Evolutionary conservation across 2,113 vertebrate genomes (phyloP).

Genomic region (Formicarius rufipectus): DNA sequence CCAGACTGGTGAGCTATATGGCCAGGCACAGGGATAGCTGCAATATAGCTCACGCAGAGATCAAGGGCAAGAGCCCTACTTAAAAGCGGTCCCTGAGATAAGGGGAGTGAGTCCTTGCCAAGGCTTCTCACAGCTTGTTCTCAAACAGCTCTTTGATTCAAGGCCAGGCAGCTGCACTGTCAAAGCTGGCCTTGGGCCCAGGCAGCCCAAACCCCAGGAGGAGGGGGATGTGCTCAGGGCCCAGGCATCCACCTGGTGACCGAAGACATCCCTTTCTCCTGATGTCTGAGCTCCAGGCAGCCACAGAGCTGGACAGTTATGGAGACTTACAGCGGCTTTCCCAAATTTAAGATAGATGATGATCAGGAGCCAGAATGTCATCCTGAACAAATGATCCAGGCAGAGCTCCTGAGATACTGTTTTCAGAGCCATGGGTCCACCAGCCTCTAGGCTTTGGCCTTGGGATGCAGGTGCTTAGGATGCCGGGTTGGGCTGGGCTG

Average conservation of each 20-base stretch:
- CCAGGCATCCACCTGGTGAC: not conserved
- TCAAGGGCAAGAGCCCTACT: not conserved
- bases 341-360: not conserved
- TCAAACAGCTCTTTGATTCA: slow-evolving; percentile 52
- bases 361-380: not conserved
- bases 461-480: not conserved
- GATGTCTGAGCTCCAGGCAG: not conserved
- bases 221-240: not conserved
- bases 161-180: slow-evolving; percentile 49
- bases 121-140: slow-evolving; percentile 30
- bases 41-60: not conserved
- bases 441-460: not conserved
- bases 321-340: not conserved
- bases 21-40: not conserved
- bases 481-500: not conserved
- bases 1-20: not conserved
- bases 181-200: slow-evolving; percentile 30
- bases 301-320: fast-evolving
- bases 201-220: not conserved
- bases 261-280: not conserved
- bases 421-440: not conserved
- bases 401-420: not conserved
- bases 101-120: not conserved
- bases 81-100: not conserved
- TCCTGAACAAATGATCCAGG: not conserved